Conservation (phyloP, 2,797 vertebrate species). For the Acanthiza pusilla region DNA sequence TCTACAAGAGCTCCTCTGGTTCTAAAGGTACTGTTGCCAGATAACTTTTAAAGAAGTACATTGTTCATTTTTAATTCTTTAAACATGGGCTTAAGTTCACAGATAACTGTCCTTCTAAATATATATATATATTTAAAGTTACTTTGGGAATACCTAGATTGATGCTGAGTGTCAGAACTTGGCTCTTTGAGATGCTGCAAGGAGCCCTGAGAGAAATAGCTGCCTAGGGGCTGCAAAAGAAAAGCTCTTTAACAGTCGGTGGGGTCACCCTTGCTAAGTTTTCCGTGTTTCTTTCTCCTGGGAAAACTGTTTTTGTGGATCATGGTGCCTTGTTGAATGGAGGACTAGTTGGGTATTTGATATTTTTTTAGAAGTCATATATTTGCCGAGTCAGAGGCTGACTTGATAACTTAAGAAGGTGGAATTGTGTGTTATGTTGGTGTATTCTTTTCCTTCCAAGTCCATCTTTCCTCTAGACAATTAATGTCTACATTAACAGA, state of each 20-base stretch:
- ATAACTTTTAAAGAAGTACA: background rate
- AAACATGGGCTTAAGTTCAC: background rate
- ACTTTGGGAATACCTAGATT: background rate
- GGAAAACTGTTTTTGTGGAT: background rate
- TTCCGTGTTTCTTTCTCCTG: background rate
- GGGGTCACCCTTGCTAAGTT: background rate
- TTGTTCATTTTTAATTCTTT: background rate
- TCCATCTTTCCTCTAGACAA: background rate
- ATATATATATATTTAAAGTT: background rate
- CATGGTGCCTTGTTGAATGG: background rate
- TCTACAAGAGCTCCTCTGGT: background rate
- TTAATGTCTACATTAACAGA: too few species aligned
- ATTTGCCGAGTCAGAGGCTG: background rate
- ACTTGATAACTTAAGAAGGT: background rate
- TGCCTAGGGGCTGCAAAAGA: background rate
- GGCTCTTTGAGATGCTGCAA: background rate
- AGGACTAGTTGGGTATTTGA: background rate
- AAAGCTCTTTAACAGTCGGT: background rate
- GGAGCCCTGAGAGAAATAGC: background rate
- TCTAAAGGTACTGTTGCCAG: background rate
- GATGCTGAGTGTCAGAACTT: background rate
- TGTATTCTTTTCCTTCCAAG: background rate
- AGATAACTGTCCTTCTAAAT: background rate
- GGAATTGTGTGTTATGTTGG: background rate
- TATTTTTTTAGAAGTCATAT: background rate